Base-by-base conservation (phyloP, 2,797 vertebrate species). In the Peromyscus aztecus region DNA sequence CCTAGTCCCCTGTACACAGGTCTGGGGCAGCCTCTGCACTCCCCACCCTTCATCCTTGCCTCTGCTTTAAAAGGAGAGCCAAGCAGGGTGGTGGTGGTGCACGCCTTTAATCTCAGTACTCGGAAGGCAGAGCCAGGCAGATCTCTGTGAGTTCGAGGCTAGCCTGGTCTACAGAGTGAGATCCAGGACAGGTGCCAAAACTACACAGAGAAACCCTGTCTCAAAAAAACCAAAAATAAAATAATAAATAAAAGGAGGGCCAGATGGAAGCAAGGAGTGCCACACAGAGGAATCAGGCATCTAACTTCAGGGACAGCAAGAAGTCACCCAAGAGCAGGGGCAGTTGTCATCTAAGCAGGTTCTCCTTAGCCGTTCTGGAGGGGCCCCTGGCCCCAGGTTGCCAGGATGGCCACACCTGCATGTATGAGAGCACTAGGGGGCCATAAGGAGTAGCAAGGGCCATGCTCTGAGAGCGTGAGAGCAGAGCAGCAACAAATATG, bases 391-490 rank as follows among this genome's bases (percentile, higher is more conserved):
- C 27, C 37, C 9, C 4, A 43, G 57, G 3, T 19, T 0, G 14
- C 43, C 10, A 3, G 29, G 63, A 34, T 9, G 1, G 5, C 21
- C 46, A 2, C 31, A 9, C 85, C 52, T 71, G 9, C 34, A 8
- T 63, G 31, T 3, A 10, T 6, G 40, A 2, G 40, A 2, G 40
- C 0, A 1, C 29, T 4, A 4, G 1, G 0, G n/a, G 1, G 34
- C 76, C 8, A 7, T 0, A 29, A 61, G 14, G 11, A 27, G 1
- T 2, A 12, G 1, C 0, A 1, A 12, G 34, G 55, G 49, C 57
- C 34, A 69, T 34, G 12, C 23, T 2, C 8, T 52, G 37, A 61
- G 21, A 90, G 49, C 86, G 34, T 65, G 24, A 19, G 77, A 57
- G 13, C 1, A 37, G 27, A 69, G 4, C 13, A 34, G 37, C 57